A percentile compares a stretch with the other conserved stretches of the same genome.
phyloP scores from a whole-genome alignment of 2,113 vertebrate species.

The Siniperca chuatsi region DNA sequence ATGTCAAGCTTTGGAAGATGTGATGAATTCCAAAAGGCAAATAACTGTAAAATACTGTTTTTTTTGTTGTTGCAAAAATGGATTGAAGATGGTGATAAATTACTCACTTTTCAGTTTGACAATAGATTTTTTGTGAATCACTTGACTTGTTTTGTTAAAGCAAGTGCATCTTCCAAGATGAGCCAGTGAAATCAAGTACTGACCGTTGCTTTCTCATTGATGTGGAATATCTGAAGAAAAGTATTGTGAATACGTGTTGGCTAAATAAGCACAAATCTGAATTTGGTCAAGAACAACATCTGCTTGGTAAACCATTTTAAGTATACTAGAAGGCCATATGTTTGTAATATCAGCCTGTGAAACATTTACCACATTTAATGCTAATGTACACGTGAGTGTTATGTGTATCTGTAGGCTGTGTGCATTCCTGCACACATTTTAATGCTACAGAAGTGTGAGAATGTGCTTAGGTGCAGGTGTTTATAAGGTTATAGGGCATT shows the following conservation, averaged over 20 bases:
- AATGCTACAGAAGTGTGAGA: conserved; percentile 42
- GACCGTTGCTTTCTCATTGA: conserved; percentile 3
- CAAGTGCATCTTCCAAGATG: conserved; percentile 26
- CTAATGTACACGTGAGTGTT: background rate
- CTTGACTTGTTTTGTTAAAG: conserved; percentile 33
- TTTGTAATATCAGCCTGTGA: background rate
- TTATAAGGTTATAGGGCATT: conserved; percentile 32
- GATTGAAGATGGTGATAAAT: background rate
- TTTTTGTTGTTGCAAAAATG: background rate
- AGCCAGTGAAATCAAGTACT: conserved; percentile 17
- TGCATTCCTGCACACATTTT: conserved; percentile 32
- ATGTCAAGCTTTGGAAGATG: conserved; percentile 21
- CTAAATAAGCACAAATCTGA: background rate
- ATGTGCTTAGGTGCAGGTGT: conserved; percentile 43
- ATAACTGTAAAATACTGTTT: background rate
- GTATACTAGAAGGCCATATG: background rate
- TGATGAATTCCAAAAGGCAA: conserved; percentile 31
- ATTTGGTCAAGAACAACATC: background rate
- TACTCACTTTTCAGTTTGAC: conserved; percentile 22
- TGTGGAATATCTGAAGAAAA: background rate
- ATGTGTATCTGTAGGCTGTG: conserved; percentile 7
- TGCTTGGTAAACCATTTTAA: background rate
- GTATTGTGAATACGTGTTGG: background rate
- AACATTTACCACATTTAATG: background rate
- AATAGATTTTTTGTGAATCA: conserved; percentile 19